A percentile compares a stretch with the other conserved stretches of the same genome.
Evolutionary conservation across 2,888 invertebrate genomes (phyloP).

Genomic region (Phengaris arion): DNA sequence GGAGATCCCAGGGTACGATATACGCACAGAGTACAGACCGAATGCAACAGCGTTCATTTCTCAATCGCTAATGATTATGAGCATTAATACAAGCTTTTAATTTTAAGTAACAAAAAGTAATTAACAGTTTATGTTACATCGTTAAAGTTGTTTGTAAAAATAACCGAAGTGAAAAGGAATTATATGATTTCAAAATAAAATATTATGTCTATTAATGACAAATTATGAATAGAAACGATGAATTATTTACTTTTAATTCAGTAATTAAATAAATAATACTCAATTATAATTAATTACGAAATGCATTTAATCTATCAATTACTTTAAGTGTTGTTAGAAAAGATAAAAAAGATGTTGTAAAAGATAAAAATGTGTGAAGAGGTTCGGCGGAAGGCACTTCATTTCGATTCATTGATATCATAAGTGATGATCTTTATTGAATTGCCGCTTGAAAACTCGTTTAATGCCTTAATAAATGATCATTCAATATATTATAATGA

Average conservation of each 20-base stretch:
- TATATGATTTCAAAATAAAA: background rate
- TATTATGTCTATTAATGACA: background rate
- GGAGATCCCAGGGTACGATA: too few species aligned
- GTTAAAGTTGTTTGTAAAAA: background rate
- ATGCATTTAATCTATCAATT: conserved; percentile 1
- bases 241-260: background rate
- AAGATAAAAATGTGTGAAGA: conserved; percentile 8
- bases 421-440: background rate
- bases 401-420: background rate
- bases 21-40: too few species aligned
- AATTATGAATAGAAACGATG: background rate
- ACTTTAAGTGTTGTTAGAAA: conserved; percentile 3
- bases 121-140: background rate
- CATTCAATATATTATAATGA: background rate
- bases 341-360: conserved; percentile 1
- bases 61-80: too few species aligned
- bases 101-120: background rate
- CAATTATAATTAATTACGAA: background rate
- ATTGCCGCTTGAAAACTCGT: background rate
- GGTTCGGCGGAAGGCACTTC: conserved; percentile 13
- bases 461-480: background rate
- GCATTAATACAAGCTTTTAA: too few species aligned
- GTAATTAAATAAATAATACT: background rate
- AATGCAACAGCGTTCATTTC: background rate
- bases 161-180: background rate